Percentiles rank a stretch among this genome's conserved stretches.
These are phyloP conservation scores for Halyomorpha halys DNA, from an alignment of 1,140 invertebrate species.

Conservation along the genomic window DNA sequence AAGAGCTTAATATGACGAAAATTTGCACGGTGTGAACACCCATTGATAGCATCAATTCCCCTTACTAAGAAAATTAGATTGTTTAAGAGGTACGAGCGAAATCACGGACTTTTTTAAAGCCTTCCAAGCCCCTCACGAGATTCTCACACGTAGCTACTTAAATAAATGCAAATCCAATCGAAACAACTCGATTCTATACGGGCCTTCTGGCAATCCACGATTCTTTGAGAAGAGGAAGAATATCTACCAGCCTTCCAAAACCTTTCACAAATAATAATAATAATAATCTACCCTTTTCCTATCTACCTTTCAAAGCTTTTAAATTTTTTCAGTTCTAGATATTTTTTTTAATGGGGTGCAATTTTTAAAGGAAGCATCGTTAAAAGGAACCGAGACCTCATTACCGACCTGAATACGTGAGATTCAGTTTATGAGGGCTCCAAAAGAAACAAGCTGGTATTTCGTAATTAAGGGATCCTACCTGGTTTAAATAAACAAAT, in stretches of 20 bases:
- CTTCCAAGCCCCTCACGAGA: background rate
- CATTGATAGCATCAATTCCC: background rate
- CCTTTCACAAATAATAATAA: background rate
- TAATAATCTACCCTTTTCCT: background rate
- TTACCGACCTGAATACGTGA: too few species aligned
- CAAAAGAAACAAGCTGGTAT: too few species aligned
- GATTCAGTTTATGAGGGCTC: too few species aligned
- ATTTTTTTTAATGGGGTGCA: too few species aligned
- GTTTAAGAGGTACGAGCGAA: background rate
- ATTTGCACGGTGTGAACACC: too few species aligned
- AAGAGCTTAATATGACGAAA: too few species aligned
- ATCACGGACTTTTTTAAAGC: background rate
- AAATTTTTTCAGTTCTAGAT: too few species aligned
- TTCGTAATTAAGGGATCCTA: too few species aligned
- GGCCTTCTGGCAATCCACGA: background rate
- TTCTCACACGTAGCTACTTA: conserved; percentile 1
- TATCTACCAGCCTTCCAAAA: background rate
- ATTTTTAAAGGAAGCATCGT: too few species aligned
- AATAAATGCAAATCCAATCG: conserved; percentile 5
- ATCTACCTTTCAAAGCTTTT: background rate
- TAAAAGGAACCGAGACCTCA: too few species aligned
- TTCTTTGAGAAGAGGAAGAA: background rate
- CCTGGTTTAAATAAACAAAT: too few species aligned
- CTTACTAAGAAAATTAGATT: background rate
- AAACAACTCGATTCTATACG: background rate